Evolutionary conservation across 2,888 invertebrate species (phyloP).

Genomic region (Ephialtes manifestator): DNA sequence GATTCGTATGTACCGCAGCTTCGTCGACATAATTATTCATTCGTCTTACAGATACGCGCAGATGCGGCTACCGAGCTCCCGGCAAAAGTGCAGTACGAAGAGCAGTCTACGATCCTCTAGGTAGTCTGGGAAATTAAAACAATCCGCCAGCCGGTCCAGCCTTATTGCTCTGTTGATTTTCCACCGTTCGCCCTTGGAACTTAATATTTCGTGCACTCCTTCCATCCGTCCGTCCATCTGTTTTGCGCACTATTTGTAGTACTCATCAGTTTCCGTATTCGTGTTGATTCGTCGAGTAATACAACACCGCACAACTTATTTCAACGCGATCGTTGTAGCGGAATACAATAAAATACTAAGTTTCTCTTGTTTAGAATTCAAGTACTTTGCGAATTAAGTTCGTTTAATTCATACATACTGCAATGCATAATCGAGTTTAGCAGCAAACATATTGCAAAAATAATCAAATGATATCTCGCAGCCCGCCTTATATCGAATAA

Average conservation of each 20-base stretch:
- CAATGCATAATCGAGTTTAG: no score
- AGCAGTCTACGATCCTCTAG: constrained; percentile 72
- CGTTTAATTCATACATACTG: no score
- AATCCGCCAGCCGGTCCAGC: constrained; percentile 81
- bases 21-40: constrained; percentile 42
- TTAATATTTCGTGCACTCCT: constrained; percentile 29
- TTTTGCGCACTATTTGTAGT: not conserved
- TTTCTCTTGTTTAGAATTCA: no score
- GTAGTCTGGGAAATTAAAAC: constrained; percentile 84
- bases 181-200: constrained; percentile 56
- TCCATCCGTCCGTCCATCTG: constrained; percentile 2
- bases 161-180: constrained; percentile 71
- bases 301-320: not conserved
- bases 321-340: not conserved
- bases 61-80: constrained; percentile 22
- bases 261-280: not conserved
- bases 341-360: not conserved
- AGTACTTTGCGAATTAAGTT: no score
- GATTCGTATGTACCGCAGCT: no score
- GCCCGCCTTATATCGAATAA: no score
- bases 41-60: constrained; percentile 35
- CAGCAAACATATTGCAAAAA: no score
- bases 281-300: not conserved
- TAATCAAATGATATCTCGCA: no score
- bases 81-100: constrained; percentile 39